Evolutionary conservation across 2,888 invertebrate genomes (phyloP), one percentile per base, ranked within the genome.

Genomic region (Drosophila anomelani): DNA sequence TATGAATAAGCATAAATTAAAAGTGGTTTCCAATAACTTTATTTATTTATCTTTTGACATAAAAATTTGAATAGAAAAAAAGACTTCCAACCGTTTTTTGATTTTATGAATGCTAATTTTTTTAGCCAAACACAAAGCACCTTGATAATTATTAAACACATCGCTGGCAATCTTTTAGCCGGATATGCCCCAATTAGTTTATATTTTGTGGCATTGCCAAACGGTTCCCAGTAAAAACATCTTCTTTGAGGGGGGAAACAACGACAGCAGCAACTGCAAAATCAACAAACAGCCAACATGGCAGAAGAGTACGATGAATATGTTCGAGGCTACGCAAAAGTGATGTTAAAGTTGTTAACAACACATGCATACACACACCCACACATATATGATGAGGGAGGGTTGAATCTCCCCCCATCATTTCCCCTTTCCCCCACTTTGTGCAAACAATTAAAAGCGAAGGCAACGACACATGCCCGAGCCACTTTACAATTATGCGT

Each of bases 301-400:
- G 57, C 55, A 29, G 51, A 36, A 34, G 56, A 34, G 56, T 36
- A 53, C 63, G 62, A 68, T 71, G 26, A 71, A 64, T 64, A 67
- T 60, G 61, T 87, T 74, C 72, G 67, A 77, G 73, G 83, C 78
- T 70, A 83, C 83, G 80, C 78, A 77, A 88, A 84, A 85, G 79
- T 88, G 88, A 85, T 88, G 84, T 84, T 88, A 68, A 84, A 83
- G 75, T 80, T 88, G 86, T 84, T 84, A 85, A 88, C 83, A 80
- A 77, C 77, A 76, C 68, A 74, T 41, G 26, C 63, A 73, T 44
- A 39, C 43, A 39, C 47, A 36, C 43, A 39, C 23, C 46, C 53
- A 49, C 49, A 55, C 38, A 46, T 39, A 41, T 23, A n/a, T 9
- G 38, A 17, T 13, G 69, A 15, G 20, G 26, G 10, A 3, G n/a